These are phyloP conservation scores for Odocoileus virginianus DNA, from an alignment of 2,113 vertebrate species.

Conservation along the genomic window DNA sequence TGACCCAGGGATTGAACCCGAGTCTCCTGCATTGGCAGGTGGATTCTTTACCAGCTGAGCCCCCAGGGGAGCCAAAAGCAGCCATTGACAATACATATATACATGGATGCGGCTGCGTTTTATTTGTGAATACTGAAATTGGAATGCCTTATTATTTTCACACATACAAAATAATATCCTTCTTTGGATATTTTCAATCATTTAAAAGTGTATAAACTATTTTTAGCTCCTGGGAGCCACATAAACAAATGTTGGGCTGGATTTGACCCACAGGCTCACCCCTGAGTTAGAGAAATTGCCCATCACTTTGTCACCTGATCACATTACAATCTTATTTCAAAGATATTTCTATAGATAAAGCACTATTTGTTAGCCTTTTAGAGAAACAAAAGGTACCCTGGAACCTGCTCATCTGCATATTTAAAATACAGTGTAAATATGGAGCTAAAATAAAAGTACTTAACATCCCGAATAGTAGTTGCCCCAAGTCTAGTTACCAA, in stretches of 20 bases:
- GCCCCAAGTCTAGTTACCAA: background rate
- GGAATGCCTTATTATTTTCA: background rate
- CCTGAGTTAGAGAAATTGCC: background rate
- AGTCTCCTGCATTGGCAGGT: background rate
- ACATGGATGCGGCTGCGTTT: background rate
- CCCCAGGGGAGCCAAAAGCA: background rate
- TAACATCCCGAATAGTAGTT: background rate
- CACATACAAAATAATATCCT: background rate
- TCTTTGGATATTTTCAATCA: background rate
- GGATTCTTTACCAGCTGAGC: background rate
- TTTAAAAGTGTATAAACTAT: background rate
- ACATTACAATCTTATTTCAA: background rate
- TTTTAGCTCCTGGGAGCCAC: background rate
- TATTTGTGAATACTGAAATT: background rate
- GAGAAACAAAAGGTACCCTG: background rate
- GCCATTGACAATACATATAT: too few species aligned
- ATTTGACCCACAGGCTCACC: background rate
- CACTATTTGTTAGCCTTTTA: background rate
- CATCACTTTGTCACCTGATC: background rate
- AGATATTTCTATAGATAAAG: background rate
- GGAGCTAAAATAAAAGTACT: background rate
- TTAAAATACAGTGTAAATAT: background rate
- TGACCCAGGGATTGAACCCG: background rate
- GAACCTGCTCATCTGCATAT: background rate
- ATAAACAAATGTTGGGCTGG: background rate